These are phyloP conservation scores for Brenthis hecate DNA, from an alignment of 2,888 invertebrate species.

Conservation along the genomic window DNA sequence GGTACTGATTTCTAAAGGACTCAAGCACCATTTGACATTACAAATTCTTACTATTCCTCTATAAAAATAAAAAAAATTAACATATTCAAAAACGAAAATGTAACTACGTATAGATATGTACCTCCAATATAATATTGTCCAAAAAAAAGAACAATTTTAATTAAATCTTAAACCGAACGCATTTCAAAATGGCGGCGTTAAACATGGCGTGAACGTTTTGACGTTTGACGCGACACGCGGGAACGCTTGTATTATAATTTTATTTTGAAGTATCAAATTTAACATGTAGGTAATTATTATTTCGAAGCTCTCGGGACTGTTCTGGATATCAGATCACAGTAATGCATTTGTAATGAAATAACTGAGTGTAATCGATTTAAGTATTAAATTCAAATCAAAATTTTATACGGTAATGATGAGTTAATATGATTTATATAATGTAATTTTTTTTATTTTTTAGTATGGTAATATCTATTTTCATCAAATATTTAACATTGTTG, in stretches of 20 bases:
- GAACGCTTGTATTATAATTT: conserved; percentile 23
- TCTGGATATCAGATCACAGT: conserved; percentile 3
- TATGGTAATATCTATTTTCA: too few species aligned
- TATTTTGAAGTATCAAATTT: conserved; percentile 26
- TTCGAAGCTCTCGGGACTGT: conserved; percentile 10
- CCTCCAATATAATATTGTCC: not conserved
- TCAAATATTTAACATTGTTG: too few species aligned
- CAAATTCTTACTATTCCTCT: too few species aligned
- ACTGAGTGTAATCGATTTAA: not conserved
- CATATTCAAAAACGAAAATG: too few species aligned
- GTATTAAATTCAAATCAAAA: too few species aligned
- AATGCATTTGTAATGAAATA: conserved; percentile 2
- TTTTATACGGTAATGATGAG: too few species aligned
- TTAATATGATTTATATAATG: too few species aligned
- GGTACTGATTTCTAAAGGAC: too few species aligned
- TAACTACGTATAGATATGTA: too few species aligned
- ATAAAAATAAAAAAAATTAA: too few species aligned
- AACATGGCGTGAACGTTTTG: conserved; percentile 41
- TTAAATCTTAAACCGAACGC: conserved; percentile 15
- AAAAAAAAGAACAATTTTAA: conserved; percentile 1
- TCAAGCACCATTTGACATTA: too few species aligned
- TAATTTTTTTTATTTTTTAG: too few species aligned
- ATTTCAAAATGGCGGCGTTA: conserved; percentile 28
- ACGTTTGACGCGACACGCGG: conserved; percentile 38
- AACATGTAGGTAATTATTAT: conserved; percentile 11